A percentile compares a stretch with the other conserved stretches of the same genome.
Conservation (phyloP, 2,888 invertebrate species). For the Drosophila pegasa region DNA sequence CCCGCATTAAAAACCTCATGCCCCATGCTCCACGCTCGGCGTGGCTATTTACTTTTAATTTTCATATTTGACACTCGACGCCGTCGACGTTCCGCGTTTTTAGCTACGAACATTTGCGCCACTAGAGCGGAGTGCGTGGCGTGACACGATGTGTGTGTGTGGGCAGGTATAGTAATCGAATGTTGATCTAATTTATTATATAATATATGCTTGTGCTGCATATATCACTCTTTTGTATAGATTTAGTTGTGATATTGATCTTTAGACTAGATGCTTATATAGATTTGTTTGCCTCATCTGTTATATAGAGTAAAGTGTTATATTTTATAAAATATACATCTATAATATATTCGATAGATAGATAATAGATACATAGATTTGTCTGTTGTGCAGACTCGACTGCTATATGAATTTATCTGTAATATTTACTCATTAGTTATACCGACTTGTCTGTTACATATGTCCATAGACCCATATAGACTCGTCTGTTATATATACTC, state of each 20-base stretch:
- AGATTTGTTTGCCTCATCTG: neutral
- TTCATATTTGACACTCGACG: conserved; percentile 41
- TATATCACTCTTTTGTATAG: neutral
- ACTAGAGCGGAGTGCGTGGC: conserved; percentile 6
- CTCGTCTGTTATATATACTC: neutral
- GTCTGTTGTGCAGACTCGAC: neutral
- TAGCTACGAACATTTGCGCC: neutral
- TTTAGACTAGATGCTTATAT: neutral
- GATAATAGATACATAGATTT: too few relatives aligned
- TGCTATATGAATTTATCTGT: neutral
- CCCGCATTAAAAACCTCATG: neutral
- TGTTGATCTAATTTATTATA: neutral
- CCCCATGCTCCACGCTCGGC: neutral
- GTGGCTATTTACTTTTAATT: conserved; percentile 45
- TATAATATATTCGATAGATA: too few relatives aligned
- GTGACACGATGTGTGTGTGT: neutral
- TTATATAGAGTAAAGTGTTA: neutral
- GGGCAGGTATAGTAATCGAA: neutral
- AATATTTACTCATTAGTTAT: neutral
- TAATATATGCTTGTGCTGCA: neutral
- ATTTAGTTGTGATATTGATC: neutral
- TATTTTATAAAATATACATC: too few relatives aligned
- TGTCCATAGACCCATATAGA: neutral
- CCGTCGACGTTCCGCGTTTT: conserved; percentile 2
- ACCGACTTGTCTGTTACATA: neutral